phyloP scores from a whole-genome alignment of 2,113 vertebrate species.

The Tylochromis polylepis region DNA sequence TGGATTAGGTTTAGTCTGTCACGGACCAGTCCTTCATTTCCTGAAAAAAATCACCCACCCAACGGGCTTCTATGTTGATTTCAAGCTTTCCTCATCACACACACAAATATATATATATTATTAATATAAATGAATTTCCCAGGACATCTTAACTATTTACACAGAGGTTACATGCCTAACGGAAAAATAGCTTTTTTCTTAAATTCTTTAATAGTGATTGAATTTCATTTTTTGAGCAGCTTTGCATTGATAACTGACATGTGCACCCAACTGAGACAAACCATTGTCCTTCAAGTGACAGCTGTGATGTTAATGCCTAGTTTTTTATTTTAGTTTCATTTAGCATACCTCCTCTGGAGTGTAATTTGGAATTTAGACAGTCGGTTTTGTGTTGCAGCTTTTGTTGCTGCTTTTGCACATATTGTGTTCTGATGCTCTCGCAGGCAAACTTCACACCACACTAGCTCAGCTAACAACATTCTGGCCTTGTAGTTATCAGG shows the following conservation, averaged over 20 bases:
- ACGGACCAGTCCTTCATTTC: not conserved
- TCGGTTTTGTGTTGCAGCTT: not conserved
- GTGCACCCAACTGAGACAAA: accelerated
- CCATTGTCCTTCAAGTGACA: not conserved
- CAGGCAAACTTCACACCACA: not conserved
- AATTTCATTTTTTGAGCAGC: not conserved
- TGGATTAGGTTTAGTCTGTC: not conserved
- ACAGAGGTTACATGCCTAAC: not conserved
- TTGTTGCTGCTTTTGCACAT: not conserved
- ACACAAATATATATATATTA: too few species aligned
- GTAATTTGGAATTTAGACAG: not conserved
- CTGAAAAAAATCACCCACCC: not conserved
- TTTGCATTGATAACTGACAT: not conserved
- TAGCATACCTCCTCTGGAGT: accelerated
- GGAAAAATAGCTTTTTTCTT: not conserved
- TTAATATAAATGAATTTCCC: too few species aligned
- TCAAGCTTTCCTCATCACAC: not conserved
- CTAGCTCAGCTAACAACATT: not conserved
- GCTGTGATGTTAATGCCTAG: not conserved
- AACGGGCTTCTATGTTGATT: not conserved
- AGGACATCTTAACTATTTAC: not conserved
- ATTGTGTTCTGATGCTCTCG: not conserved
- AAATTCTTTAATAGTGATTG: not conserved
- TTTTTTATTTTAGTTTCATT: not conserved
- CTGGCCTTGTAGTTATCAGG: not conserved